phyloP scores from a whole-genome alignment of 2,888 invertebrate species.

The Macaria notata region DNA sequence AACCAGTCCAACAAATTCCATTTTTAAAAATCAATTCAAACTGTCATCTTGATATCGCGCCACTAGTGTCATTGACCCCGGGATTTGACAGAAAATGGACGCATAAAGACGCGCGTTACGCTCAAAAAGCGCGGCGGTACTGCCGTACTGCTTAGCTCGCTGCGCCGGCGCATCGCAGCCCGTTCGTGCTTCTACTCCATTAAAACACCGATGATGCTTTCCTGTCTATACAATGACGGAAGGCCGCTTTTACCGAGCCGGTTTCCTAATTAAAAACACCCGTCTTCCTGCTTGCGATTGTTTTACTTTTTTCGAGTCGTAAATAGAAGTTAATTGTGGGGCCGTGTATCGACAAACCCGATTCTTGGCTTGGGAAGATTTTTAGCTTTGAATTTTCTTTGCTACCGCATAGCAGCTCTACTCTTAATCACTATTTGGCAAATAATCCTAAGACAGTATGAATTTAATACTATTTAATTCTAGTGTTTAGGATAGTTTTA shows the following conservation, averaged over 20 bases:
- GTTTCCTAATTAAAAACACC: constrained; percentile 78
- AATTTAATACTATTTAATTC: too few species aligned
- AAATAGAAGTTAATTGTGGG: constrained; percentile 21
- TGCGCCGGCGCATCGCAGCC: constrained; percentile 57
- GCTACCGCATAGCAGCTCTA: too few species aligned
- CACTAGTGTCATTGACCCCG: constrained; percentile 56
- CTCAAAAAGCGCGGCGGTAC: constrained; percentile 69
- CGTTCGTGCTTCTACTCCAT: constrained; percentile 69
- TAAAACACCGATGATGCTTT: constrained; percentile 76
- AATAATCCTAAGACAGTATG: too few species aligned
- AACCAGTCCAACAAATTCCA: constrained; percentile 29
- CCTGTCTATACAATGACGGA: constrained; percentile 74
- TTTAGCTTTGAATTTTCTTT: background rate
- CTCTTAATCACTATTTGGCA: too few species aligned
- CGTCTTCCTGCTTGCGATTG: constrained; percentile 39
- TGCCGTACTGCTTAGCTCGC: constrained; percentile 26
- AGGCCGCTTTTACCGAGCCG: constrained; percentile 74
- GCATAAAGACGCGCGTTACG: constrained; percentile 54
- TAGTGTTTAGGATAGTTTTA: too few species aligned
- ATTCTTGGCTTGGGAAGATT: background rate
- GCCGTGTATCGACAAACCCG: constrained; percentile 1
- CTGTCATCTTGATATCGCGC: constrained; percentile 20
- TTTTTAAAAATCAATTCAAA: constrained; percentile 32
- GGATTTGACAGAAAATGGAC: constrained; percentile 45
- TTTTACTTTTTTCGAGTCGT: constrained; percentile 35